Conservation (phyloP, 2,888 invertebrate species). For the Dicranocentrus wangi region DNA sequence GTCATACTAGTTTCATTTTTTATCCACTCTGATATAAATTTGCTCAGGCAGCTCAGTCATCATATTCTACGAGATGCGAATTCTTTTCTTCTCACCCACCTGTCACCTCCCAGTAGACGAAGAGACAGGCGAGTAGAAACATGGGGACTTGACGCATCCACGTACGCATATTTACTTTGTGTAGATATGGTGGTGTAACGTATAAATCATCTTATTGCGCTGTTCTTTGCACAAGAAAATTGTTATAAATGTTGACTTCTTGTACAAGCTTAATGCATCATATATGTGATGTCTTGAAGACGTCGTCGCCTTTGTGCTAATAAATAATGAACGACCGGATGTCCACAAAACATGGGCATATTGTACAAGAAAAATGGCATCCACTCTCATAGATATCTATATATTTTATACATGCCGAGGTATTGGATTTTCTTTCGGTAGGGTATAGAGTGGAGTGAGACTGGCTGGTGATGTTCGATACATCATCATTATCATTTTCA, state of each 20-base stretch:
- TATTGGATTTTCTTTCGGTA: no score
- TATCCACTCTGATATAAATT: constrained; percentile 53
- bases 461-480: constrained; percentile 1
- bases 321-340: constrained; percentile 52
- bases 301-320: constrained; percentile 58
- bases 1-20: constrained; percentile 6
- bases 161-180: background rate
- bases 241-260: constrained; percentile 30
- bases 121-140: background rate
- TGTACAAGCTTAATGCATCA: constrained; percentile 23
- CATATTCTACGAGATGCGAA: constrained; percentile 38
- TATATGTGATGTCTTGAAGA: constrained; percentile 18
- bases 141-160: background rate
- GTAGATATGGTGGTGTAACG: background rate
- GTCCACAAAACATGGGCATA: constrained; percentile 4
- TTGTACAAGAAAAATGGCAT: constrained; percentile 13
- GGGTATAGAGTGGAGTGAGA: constrained; percentile 1
- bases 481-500: constrained; percentile 40
- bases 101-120: constrained; percentile 47
- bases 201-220: background rate
- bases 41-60: constrained; percentile 46
- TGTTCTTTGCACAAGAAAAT: constrained; percentile 15
- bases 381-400: no score
- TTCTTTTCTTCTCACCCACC: constrained; percentile 58
- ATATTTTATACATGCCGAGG: no score